A percentile compares a stretch with the other conserved stretches of the same genome.
phyloP scores from a whole-genome alignment of 2,113 vertebrate species.

The Notiomystis cincta region DNA sequence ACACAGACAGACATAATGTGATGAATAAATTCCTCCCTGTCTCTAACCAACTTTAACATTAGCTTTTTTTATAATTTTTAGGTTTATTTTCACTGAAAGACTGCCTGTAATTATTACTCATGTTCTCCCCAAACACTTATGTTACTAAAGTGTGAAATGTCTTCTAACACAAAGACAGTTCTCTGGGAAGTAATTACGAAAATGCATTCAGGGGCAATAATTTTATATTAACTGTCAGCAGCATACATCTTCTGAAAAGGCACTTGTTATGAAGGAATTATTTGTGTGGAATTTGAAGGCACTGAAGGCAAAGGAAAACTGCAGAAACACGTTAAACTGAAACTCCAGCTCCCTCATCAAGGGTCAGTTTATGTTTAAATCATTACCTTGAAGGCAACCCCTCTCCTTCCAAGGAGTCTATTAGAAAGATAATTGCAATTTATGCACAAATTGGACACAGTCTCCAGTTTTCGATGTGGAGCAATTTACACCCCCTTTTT shows the following conservation, averaged over 20 bases:
- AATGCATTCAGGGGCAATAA: conserved; percentile 83
- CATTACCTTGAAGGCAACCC: conserved; percentile 66
- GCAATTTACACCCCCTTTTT: conserved; percentile 55
- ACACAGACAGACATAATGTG: conserved; percentile 60
- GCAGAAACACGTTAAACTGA: conserved; percentile 57
- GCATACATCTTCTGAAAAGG: conserved; percentile 77
- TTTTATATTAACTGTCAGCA: conserved; percentile 82
- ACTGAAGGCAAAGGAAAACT: conserved; percentile 57
- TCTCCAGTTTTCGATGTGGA: conserved; percentile 10
- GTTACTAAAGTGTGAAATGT: conserved; percentile 81
- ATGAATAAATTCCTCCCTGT: conserved; percentile 67
- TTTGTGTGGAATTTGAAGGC: conserved; percentile 69
- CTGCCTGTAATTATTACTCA: conserved; percentile 75
- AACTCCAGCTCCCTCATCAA: conserved; percentile 71
- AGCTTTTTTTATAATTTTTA: conserved; percentile 68
- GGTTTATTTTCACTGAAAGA: conserved; percentile 75
- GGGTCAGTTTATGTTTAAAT: conserved; percentile 77
- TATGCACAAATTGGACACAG: conserved; percentile 36
- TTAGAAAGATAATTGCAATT: conserved; percentile 63
- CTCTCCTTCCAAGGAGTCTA: conserved; percentile 47
- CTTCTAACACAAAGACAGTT: conserved; percentile 82
- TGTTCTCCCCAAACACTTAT: conserved; percentile 79
- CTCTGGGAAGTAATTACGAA: conserved; percentile 83
- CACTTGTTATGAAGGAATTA: conserved; percentile 79
- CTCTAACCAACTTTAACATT: conserved; percentile 70